Evolutionary conservation across 2,888 invertebrate genomes (phyloP), one percentile per base, ranked within the genome.

Genomic region (Scaptomyza parva): DNA sequence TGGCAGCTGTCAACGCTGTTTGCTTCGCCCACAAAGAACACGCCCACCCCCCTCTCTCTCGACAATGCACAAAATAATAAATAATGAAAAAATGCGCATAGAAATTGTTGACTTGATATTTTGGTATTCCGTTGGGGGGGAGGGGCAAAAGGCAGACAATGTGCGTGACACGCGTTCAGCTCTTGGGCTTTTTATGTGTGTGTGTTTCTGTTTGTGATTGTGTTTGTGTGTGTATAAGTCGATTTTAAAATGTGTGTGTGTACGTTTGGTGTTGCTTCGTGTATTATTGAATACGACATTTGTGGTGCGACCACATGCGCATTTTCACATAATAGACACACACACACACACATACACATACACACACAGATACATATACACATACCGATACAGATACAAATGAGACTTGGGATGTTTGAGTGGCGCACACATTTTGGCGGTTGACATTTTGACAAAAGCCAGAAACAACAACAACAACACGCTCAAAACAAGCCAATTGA

Each of bases 31-130:
- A 17, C 20, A 2, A 35, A 17, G n/a, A n/a, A 2, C 35, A n/a
- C 40, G 4, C 35, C 41, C 26, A 24, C 24, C 14, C 11, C 0
- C 30, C n/a, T 8, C 24, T 28, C 26, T 0, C 14, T 17, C 35
- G 7, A 35, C n/a, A n/a, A n/a, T n/a, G n/a, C 6, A 41, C 22
- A 65, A 64, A 74, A 86, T 78, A 75, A 87, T 87, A 82, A 87
- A 87, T 87, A 82, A 87, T 87, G 69, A 61, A 85, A 85, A 85
- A 87, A 82, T 85, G 66, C 87, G 87, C 87, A 87, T 85, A 71
- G 86, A 58, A 81, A 84, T 73, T 61, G 66, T 18, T 43, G 47
- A 47, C 22, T 58, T 41, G 54, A 41, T 47, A 22, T 37, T 14
- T 11, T 20, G 18, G 12, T 24, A 12, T 33, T 35, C 5, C 1